Evolutionary conservation across 2,113 vertebrate genomes (phyloP).

Genomic region (Clarias batrachus): DNA sequence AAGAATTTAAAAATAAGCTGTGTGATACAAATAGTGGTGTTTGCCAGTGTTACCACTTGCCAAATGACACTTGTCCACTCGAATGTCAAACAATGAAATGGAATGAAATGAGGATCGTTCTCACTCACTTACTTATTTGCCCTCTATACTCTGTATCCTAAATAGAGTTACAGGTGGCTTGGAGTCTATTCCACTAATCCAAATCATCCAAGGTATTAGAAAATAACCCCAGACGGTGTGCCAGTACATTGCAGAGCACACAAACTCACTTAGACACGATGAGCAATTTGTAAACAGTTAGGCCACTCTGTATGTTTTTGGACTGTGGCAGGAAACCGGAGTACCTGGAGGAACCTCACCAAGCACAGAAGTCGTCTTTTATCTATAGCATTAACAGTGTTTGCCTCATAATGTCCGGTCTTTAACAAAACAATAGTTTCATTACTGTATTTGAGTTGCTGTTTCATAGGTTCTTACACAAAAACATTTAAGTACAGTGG

Average conservation of each 20-base stretch:
- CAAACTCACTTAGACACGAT: no score
- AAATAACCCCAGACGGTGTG: no score
- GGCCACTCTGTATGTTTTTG: no score
- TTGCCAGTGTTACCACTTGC: no score
- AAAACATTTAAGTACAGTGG: neutral
- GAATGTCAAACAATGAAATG: neutral
- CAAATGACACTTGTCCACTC: neutral
- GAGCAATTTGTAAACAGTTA: no score
- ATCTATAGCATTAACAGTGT: neutral
- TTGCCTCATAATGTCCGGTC: neutral
- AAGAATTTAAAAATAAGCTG: neutral
- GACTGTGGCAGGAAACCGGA: no score
- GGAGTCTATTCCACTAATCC: neutral
- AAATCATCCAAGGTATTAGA: no score
- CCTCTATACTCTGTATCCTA: no score
- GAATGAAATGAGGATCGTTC: neutral
- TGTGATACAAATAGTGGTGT: neutral
- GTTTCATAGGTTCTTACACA: neutral
- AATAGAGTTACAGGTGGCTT: no score
- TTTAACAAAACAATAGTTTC: neutral
- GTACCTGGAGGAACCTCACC: no score
- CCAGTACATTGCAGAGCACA: no score
- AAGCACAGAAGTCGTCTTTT: neutral
- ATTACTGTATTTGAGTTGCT: neutral
- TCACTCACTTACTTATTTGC: no score